phyloP scores from a whole-genome alignment of 2,113 vertebrate genomes.

The Pelecanoides urinatrix region DNA sequence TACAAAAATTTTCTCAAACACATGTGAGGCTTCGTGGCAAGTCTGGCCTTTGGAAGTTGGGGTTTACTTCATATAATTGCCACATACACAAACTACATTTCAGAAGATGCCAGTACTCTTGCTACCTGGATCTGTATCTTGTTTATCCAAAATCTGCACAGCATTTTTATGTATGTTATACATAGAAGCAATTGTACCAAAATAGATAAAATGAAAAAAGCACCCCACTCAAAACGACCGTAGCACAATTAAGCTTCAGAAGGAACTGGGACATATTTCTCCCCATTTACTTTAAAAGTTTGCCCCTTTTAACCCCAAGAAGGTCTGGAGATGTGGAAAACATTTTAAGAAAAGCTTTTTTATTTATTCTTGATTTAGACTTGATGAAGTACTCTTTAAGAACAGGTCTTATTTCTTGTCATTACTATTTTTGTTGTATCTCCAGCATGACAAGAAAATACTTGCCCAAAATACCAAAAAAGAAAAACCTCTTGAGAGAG shows the following conservation, averaged over 20 bases:
- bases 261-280: neutral
- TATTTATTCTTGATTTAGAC: conserved; percentile 9
- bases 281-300: neutral
- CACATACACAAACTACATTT: neutral
- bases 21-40: neutral
- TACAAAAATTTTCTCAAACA: neutral
- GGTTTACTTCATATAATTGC: neutral
- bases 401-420: conserved; percentile 34
- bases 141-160: neutral
- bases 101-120: neutral
- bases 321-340: neutral
- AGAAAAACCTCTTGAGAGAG: neutral
- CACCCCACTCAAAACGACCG: neutral
- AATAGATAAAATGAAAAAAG: neutral
- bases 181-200: neutral
- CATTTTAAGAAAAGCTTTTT: conserved; percentile 18
- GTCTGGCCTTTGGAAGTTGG: neutral
- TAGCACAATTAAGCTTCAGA: neutral
- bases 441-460: conserved; percentile 20
- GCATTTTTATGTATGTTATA: neutral
- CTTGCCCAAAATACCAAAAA: conserved; percentile 37
- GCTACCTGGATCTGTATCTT: neutral
- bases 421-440: conserved; percentile 37
- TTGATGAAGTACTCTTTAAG: conserved; percentile 32
- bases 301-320: neutral